Conservation (phyloP, 2,113 vertebrate species). For the Caretta caretta region DNA sequence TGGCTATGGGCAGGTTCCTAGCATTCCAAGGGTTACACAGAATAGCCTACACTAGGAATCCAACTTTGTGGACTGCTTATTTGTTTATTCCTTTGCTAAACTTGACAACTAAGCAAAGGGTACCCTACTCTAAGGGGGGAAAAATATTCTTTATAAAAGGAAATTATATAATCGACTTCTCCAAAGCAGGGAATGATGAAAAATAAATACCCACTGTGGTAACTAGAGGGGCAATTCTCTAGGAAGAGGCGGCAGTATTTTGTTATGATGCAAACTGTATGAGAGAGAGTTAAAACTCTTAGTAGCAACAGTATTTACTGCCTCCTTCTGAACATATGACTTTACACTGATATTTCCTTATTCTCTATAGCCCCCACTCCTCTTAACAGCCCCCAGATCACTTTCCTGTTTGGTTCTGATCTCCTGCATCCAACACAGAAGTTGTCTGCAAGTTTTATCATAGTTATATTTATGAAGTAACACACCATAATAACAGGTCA, state of each 20-base stretch:
- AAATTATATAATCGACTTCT: not conserved
- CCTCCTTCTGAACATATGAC: accelerated
- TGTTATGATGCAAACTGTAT: not conserved
- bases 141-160: not conserved
- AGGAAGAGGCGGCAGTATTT: not conserved
- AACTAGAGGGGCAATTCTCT: accelerated
- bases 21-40: not conserved
- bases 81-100: not conserved
- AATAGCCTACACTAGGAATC: not conserved
- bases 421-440: not conserved
- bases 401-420: accelerated
- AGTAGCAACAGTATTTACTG: too few species aligned
- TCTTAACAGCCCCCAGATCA: not conserved
- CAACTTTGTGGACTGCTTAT: not conserved
- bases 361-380: not conserved
- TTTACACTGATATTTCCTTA: not conserved
- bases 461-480: not conserved
- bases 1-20: not conserved
- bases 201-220: not conserved
- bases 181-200: not conserved
- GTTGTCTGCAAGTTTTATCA: not conserved
- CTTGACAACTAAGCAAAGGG: not conserved
- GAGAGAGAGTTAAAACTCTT: too few species aligned
- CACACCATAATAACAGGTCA: not conserved
- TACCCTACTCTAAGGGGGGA: not conserved